Evolutionary conservation across 2,113 vertebrate genomes (phyloP), one percentile per base, ranked within the genome.

Genomic region (Cyprinus carpio): DNA sequence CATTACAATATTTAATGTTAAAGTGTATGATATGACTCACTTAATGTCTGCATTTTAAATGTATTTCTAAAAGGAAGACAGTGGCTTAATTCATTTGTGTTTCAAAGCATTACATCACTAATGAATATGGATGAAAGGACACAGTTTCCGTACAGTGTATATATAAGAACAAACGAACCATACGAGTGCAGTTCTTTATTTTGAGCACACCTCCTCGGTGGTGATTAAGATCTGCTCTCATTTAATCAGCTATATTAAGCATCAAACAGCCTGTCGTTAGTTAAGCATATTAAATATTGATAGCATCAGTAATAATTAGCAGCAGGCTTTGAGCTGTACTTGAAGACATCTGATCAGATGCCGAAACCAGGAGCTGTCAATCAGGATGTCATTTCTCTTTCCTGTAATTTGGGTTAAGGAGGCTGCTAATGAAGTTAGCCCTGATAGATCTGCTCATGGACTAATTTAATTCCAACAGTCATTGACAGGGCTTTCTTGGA

Each of bases 251-350:
- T 79, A 62, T 79, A 40, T 62, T 79, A 40, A 62, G 56, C 77
- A 62, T 62, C 37, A 79, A 62, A 62, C 56, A 79, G 77, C n/a
- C 78, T 81, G 40, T 65, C 18, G 7, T 65, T 49, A 6, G 60
- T 46, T 65, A 81, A 81, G 3, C 60, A 20, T 64, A 81, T 81
- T 81, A 81, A 81, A 81, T 46, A 81, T 43, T 81, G 78, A 81
- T 65, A 49, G 40, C 78, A 79, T 79, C 60, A 46, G 60, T 65
- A 49, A 49, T 67, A 81, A 81, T 65, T 65, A 65, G 78, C 10
- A 0, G 13, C 23, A 46, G 34, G 7, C 77, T 79, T 79, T 62
- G 77, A 79, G 37, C 77, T 79, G 56, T 27, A 79, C 56, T 62
- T 81, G 78, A 64, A 67, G 62, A 27, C 23, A 6, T 75, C 43